Percentiles rank a stretch among this genome's conserved stretches.
These are phyloP conservation scores for Misgurnus mizolepis DNA, from an alignment of 2,113 vertebrate species.

Conservation along the genomic window DNA sequence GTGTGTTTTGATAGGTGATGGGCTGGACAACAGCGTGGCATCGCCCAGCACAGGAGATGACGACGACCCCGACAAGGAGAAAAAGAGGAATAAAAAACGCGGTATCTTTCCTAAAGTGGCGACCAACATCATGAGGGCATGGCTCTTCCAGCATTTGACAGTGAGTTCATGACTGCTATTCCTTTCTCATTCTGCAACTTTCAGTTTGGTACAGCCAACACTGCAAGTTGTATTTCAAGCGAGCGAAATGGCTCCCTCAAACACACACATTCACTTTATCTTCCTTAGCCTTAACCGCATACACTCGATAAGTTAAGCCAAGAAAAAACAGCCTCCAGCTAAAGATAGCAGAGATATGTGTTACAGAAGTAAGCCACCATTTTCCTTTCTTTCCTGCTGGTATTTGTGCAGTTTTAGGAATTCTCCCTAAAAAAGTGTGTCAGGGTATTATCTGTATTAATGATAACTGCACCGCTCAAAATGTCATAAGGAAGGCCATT, in stretches of 20 bases:
- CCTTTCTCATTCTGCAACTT: background rate
- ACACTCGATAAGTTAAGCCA: constrained; percentile 57
- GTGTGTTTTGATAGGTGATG: constrained; percentile 94
- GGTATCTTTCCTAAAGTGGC: constrained; percentile 99
- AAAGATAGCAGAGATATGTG: constrained; percentile 59
- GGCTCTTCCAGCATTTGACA: constrained; percentile 99
- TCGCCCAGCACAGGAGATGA: constrained; percentile 99
- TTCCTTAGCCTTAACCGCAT: constrained; percentile 35
- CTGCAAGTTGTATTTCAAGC: constrained; percentile 60
- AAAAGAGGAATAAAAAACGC: constrained; percentile 99
- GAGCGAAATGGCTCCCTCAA: constrained; percentile 47
- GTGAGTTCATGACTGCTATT: constrained; percentile 78
- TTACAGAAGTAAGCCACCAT: constrained; percentile 60
- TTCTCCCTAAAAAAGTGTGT: background rate
- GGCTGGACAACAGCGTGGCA: constrained; percentile 99
- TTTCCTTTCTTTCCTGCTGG: constrained; percentile 55
- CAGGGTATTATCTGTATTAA: background rate
- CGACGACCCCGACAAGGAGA: constrained; percentile 99
- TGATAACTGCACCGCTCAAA: background rate
- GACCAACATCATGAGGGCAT: constrained; percentile 99
- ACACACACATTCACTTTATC: background rate
- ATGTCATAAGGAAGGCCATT: background rate
- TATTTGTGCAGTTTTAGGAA: constrained; percentile 53
- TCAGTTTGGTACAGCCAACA: background rate
- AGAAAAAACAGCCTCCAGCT: constrained; percentile 61